Evolutionary conservation across 2,888 invertebrate genomes (phyloP).

Genomic region (Cosmorhoe ocellata): DNA sequence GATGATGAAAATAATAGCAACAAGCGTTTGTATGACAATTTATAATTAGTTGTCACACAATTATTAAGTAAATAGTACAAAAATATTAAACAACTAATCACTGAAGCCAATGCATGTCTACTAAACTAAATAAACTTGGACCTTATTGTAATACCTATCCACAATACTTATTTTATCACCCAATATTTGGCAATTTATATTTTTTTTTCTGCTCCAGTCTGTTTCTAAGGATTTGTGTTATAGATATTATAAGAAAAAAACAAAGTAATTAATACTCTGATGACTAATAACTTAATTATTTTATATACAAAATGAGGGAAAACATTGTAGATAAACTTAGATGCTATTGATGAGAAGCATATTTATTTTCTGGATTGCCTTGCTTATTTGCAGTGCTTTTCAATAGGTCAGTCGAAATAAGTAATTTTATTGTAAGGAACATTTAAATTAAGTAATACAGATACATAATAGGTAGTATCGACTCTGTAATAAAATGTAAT

Average conservation of each 20-base stretch:
- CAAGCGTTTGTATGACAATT: too few relatives aligned
- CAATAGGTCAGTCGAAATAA: too few relatives aligned
- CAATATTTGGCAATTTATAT: too few relatives aligned
- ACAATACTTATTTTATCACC: too few relatives aligned
- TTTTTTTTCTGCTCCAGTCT: too few relatives aligned
- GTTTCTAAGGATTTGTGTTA: too few relatives aligned
- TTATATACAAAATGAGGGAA: not conserved
- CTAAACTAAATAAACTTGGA: not conserved
- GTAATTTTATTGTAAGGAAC: not conserved
- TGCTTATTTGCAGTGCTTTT: too few relatives aligned
- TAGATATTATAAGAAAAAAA: not conserved
- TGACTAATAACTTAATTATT: not conserved
- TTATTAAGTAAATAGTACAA: constrained; percentile 9
- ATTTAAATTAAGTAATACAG: not conserved
- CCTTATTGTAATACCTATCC: too few relatives aligned
- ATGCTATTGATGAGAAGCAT: not conserved
- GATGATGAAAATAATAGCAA: too few relatives aligned
- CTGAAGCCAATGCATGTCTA: constrained; percentile 18
- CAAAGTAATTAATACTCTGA: not conserved
- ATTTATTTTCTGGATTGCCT: not conserved
- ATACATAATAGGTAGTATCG: not conserved
- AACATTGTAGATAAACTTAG: constrained; percentile 9
- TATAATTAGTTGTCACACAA: constrained; percentile 1
- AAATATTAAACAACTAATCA: constrained; percentile 11
- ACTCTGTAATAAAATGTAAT: constrained; percentile 63